Evolutionary conservation across 2,797 vertebrate species (phyloP).

Genomic region (Yasuhikotakia modesta): DNA sequence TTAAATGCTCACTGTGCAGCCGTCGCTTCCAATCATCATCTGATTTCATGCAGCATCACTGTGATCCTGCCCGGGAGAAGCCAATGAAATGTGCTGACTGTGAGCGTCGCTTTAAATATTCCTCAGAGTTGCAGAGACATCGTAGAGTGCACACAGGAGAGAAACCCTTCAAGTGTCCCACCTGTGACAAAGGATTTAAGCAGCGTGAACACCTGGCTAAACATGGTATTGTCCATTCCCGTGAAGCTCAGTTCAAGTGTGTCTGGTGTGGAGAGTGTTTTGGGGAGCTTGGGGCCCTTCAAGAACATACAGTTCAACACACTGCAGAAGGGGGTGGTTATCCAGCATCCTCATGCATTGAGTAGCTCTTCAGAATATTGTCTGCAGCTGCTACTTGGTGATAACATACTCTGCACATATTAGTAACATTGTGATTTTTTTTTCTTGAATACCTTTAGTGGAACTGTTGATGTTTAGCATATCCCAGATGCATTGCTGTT

Average conservation of each 20-base stretch:
- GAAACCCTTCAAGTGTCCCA: slow-evolving; percentile 95
- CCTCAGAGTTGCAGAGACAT: slow-evolving; percentile 93
- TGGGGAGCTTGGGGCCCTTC: slow-evolving; percentile 88
- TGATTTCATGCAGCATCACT: slow-evolving; percentile 95
- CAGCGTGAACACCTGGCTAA: slow-evolving; percentile 97
- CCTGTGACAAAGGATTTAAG: slow-evolving; percentile 96
- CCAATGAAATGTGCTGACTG: slow-evolving; percentile 96
- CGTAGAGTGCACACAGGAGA: slow-evolving; percentile 94
- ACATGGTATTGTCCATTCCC: slow-evolving; percentile 92
- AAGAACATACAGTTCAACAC: slow-evolving; percentile 96
- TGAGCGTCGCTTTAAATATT: slow-evolving; percentile 96
- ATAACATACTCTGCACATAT: not conserved
- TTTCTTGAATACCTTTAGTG: not conserved
- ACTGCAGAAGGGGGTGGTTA: slow-evolving; percentile 90
- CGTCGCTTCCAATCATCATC: slow-evolving; percentile 95
- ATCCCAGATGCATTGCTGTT: slow-evolving; percentile 16
- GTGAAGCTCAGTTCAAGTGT: slow-evolving; percentile 96
- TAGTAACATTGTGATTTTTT: slow-evolving; percentile 17
- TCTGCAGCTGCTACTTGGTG: too few species aligned
- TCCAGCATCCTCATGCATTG: slow-evolving; percentile 89
- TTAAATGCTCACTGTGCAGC: slow-evolving; percentile 93
- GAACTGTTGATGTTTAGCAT: slow-evolving; percentile 1
- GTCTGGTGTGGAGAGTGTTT: slow-evolving; percentile 97
- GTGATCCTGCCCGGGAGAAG: slow-evolving; percentile 92
- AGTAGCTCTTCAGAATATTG: slow-evolving; percentile 58